Percentiles rank a stretch among this genome's conserved stretches.
Evolutionary conservation across 2,888 invertebrate species (phyloP).

Genomic region (Hypsopygia costalis): DNA sequence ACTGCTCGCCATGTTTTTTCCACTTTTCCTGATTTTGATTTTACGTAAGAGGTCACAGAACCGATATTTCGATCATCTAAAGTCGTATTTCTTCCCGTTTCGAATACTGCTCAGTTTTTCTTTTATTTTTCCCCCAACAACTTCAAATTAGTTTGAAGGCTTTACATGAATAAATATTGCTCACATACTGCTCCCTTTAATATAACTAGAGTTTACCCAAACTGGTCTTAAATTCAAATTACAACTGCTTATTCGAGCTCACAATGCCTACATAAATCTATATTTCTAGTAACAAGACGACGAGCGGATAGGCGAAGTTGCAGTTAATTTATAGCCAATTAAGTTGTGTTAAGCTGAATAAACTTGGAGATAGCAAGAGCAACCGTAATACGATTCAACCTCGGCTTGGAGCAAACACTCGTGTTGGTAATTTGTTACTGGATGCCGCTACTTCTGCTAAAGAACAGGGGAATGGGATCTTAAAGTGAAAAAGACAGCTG

Average conservation of each 20-base stretch:
- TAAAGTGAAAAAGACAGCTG: too few species aligned
- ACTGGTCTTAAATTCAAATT: neutral
- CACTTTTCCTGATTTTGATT: too few species aligned
- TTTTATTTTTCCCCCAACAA: too few species aligned
- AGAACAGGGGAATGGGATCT: too few species aligned
- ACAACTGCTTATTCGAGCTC: conserved; percentile 6
- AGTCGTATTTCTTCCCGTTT: too few species aligned
- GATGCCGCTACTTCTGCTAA: neutral
- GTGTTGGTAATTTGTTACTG: neutral
- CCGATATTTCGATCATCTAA: too few species aligned
- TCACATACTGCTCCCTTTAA: too few species aligned
- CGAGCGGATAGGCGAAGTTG: conserved; percentile 44
- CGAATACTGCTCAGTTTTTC: too few species aligned
- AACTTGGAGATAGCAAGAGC: conserved; percentile 64
- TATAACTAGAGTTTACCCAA: neutral
- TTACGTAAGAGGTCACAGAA: too few species aligned
- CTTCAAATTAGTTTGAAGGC: too few species aligned
- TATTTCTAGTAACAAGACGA: conserved; percentile 49
- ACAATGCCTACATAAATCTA: conserved; percentile 35
- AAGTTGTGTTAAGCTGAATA: conserved; percentile 74
- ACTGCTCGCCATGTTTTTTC: too few species aligned
- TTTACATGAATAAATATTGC: too few species aligned
- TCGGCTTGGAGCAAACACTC: neutral
- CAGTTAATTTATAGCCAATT: conserved; percentile 76
- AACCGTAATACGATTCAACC: conserved; percentile 53